phyloP scores from a whole-genome alignment of 2,113 vertebrate species.

The Ciconia maguari region DNA sequence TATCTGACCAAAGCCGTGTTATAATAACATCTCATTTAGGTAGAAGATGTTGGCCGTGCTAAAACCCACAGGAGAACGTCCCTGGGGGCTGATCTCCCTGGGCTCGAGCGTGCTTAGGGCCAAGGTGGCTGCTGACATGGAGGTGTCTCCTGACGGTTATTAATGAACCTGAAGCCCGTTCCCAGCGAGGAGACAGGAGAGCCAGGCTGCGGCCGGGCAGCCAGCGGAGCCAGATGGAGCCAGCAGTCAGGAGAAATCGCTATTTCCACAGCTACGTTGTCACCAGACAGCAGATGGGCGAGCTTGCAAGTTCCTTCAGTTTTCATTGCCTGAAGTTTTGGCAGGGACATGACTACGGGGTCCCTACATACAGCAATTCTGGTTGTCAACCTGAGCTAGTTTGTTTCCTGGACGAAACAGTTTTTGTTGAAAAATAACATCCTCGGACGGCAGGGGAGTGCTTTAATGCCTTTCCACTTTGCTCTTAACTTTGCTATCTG shows the following conservation, averaged over 20 bases:
- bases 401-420: background rate
- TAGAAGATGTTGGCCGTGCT: background rate
- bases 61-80: background rate
- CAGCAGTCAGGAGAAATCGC: background rate
- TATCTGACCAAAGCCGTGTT: fast-evolving
- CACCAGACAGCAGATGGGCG: constrained; percentile 14
- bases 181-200: background rate
- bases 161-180: background rate
- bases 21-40: fast-evolving
- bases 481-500: no score
- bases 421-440: fast-evolving
- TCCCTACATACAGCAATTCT: fast-evolving
- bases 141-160: background rate
- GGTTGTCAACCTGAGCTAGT: background rate
- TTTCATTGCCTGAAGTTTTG: background rate
- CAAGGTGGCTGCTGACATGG: background rate
- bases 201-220: background rate
- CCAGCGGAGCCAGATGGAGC: background rate
- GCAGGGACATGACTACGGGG: fast-evolving
- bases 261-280: background rate
- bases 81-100: background rate
- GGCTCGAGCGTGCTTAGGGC: fast-evolving
- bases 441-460: fast-evolving
- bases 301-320: background rate
- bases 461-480: background rate